phyloP scores from a whole-genome alignment of 2,113 vertebrate species.

The Nothoprocta perdicaria region DNA sequence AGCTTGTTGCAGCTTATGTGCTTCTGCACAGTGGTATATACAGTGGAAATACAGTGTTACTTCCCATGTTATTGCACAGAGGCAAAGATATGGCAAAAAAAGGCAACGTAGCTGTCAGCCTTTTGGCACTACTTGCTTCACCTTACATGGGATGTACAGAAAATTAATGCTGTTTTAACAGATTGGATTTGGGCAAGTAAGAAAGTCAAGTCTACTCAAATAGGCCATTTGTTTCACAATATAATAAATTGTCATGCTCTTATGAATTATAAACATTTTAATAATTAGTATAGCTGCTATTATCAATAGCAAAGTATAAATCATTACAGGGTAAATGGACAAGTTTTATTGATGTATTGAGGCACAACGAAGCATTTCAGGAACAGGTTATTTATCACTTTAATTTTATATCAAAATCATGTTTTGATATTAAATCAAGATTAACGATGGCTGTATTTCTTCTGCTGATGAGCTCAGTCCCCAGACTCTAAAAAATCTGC shows the following conservation, averaged over 20 bases:
- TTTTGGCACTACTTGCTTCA: constrained; percentile 14
- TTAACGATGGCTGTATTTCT: background rate
- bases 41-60: background rate
- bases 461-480: background rate
- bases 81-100: background rate
- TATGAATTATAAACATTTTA: background rate
- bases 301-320: background rate
- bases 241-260: background rate
- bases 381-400: background rate
- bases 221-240: background rate
- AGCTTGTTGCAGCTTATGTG: background rate
- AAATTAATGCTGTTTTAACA: background rate
- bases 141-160: background rate
- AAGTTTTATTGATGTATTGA: background rate
- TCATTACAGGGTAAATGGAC: background rate
- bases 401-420: background rate
- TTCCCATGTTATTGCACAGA: background rate
- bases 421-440: background rate
- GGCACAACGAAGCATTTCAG: background rate
- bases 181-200: background rate
- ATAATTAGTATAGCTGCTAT: constrained; percentile 2
- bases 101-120: background rate
- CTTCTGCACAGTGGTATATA: background rate
- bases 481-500: background rate
- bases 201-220: background rate